These are phyloP conservation scores for Tiphia femorata DNA, from an alignment of 2,888 invertebrate species.

Conservation along the genomic window DNA sequence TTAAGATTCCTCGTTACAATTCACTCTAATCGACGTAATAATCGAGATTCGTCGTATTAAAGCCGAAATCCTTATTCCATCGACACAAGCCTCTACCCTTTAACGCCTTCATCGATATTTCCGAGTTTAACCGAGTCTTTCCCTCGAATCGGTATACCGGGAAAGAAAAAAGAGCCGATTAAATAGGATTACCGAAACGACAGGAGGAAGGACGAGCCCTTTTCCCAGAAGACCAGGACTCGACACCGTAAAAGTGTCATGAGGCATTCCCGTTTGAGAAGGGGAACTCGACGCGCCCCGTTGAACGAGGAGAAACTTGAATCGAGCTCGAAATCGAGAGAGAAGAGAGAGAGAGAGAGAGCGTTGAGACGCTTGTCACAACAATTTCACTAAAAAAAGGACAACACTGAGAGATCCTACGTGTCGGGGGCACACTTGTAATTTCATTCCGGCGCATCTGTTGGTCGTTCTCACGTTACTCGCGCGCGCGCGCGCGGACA, in stretches of 20 bases:
- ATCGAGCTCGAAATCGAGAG: slow-evolving; percentile 2
- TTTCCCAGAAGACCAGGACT: slow-evolving; percentile 54
- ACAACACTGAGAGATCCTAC: slow-evolving; percentile 37
- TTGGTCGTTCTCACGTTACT: slow-evolving; percentile 65
- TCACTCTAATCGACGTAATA: no score
- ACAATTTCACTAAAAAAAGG: slow-evolving; percentile 59
- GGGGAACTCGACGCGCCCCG: slow-evolving; percentile 23
- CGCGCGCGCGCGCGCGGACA: slow-evolving; percentile 33
- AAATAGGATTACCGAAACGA: slow-evolving; percentile 45
- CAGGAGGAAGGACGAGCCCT: slow-evolving; percentile 30
- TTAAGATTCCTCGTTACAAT: no score
- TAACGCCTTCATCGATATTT: slow-evolving; percentile 23
- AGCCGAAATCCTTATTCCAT: no score
- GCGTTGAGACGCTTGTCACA: slow-evolving; percentile 59
- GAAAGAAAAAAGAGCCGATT: slow-evolving; percentile 51
- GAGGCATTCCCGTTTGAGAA: slow-evolving; percentile 29
- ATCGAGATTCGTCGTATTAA: no score
- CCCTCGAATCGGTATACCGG: slow-evolving; percentile 30
- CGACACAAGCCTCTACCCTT: background rate
- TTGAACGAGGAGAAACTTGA: slow-evolving; percentile 5
- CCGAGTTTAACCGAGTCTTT: slow-evolving; percentile 30
- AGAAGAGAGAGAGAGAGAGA: slow-evolving; percentile 8
- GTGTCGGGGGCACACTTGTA: slow-evolving; percentile 55
- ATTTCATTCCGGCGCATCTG: slow-evolving; percentile 63
- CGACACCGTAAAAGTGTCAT: slow-evolving; percentile 52